Base-by-base conservation (phyloP, 2,113 vertebrate genomes). In the Butorides virescens region DNA sequence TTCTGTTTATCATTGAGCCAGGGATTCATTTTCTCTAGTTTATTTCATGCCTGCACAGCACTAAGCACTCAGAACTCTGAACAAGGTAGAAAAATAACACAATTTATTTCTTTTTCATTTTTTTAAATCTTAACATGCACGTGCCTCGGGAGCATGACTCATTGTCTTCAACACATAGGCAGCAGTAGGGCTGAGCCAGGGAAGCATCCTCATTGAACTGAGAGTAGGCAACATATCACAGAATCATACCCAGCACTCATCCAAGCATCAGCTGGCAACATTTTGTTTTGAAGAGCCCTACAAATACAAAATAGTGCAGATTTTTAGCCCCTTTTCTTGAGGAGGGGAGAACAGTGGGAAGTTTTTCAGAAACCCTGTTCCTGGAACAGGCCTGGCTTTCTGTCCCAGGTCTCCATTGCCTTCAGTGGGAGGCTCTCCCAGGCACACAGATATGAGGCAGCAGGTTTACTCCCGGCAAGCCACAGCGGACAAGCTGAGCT, bases 71-170 rank as follows among this genome's bases (percentile, higher is more conserved):
- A n/a, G 37, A 62, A 61, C 25, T 62, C 63, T 6, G 3, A 58
- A 32, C 11, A 30, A 74, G 12, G 21, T 9, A 63, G 20, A 80
- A 63, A 79, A 86, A 22, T 34, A 52, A 90, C 3, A 15, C 7
- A 21, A 58, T 30, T 36, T 0, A 36, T 59, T 75, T 23, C 1
- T 44, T 42, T n/a, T 44, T 11, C 10, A 1, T 1, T 34, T 22
- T 50, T 71, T 62, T 58, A 26, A 21, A 46, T 53, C 42, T 21
- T 79, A 70, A 44, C 15, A 52, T 46, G 25, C 11, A 20, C 1
- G 10, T 16, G 22, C 22, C 26, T 72, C 14, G 15, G 39, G 34
- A 93, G 9, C 30, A 15, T 34, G 47, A 36, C 17, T 88, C 12
- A 6, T n/a, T 42, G 26, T 32, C 46, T 88, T 46, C 46, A 46